A percentile compares a stretch with the other conserved stretches of the same genome.
These are phyloP conservation scores for Dendrolimus houi DNA, from an alignment of 2,888 invertebrate species.

Conservation along the genomic window DNA sequence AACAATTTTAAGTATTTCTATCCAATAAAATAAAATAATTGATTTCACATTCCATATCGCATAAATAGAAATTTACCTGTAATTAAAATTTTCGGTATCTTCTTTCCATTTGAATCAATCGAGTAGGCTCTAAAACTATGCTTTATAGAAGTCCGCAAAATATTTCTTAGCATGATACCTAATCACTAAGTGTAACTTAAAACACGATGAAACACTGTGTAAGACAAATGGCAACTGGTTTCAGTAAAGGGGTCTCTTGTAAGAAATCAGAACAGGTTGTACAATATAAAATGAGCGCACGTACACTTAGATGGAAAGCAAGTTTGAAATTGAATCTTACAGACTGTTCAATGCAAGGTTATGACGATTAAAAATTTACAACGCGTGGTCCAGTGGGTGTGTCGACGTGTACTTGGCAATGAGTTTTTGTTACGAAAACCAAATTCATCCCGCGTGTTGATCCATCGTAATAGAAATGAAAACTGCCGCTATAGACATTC, in stretches of 20 bases:
- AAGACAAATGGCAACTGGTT: constrained; percentile 43
- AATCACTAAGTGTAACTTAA: constrained; percentile 7
- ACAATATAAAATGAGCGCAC: constrained; percentile 13
- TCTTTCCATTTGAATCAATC: constrained; percentile 29
- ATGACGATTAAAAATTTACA: constrained; percentile 8
- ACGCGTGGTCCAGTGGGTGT: constrained; percentile 31
- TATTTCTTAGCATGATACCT: constrained; percentile 45
- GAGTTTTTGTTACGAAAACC: background rate
- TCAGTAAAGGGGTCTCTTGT: constrained; percentile 23
- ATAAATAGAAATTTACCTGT: constrained; percentile 60
- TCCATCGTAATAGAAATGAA: no score
- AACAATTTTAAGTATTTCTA: no score
- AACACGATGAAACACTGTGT: constrained; percentile 45
- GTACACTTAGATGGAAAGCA: background rate
- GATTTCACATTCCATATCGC: no score
- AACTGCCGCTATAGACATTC: no score
- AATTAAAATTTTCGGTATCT: constrained; percentile 73
- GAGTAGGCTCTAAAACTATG: constrained; percentile 43
- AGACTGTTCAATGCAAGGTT: constrained; percentile 5
- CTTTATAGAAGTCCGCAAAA: constrained; percentile 32
- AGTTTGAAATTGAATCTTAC: constrained; percentile 28
- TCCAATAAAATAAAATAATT: no score
- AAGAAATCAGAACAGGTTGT: constrained; percentile 45
- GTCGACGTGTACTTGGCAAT: constrained; percentile 17
- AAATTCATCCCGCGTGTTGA: no score